Evolutionary conservation across 2,113 vertebrate genomes (phyloP).

Genomic region (Dermatemys mawii): DNA sequence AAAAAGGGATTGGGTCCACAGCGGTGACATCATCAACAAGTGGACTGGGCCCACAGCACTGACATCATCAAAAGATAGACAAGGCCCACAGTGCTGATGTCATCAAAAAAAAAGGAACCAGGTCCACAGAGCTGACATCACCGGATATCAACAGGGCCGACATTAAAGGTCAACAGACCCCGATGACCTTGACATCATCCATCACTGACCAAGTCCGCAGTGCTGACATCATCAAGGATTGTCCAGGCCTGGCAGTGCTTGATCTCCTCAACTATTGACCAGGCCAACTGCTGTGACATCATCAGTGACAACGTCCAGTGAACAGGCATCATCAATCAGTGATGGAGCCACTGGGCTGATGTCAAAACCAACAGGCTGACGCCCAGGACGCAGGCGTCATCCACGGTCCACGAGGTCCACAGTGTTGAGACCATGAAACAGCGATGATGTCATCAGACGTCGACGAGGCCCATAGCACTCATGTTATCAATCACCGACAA

Average conservation of each 20-base stretch:
- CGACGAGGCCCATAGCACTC: background rate
- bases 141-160: background rate
- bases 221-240: background rate
- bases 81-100: background rate
- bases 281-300: background rate
- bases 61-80: background rate
- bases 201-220: background rate
- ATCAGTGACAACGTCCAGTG: background rate
- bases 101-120: background rate
- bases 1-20: background rate
- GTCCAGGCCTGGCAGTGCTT: background rate
- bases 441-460: background rate
- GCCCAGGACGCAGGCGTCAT: background rate
- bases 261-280: background rate
- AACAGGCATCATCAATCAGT: background rate
- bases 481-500: background rate
- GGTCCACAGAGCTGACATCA: background rate
- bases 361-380: background rate
- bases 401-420: background rate
- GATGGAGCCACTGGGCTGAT: background rate
- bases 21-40: background rate
- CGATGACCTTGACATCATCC: background rate
- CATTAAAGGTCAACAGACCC: background rate
- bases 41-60: background rate
- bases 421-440: conserved; percentile 7